Evolutionary conservation across 64 coral and sea anemone genomes (phyloP).

Genomic region (Montipora cactus): DNA sequence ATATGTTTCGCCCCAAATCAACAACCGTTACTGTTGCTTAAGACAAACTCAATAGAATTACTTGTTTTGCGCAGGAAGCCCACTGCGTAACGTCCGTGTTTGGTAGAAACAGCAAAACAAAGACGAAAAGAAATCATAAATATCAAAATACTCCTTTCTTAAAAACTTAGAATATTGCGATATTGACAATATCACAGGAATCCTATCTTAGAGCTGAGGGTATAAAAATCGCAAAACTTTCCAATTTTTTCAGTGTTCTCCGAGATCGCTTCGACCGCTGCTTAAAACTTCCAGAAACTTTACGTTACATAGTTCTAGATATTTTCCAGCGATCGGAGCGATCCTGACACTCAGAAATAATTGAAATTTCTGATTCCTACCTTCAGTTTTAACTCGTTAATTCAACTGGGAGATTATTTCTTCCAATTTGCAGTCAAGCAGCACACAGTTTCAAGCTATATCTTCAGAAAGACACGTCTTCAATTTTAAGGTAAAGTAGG

Average conservation of each 20-base stretch:
- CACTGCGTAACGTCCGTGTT: not conserved
- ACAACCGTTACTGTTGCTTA: not conserved
- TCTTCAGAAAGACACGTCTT: not conserved
- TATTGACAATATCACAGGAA: not conserved
- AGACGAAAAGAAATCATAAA: not conserved
- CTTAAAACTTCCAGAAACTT: not conserved
- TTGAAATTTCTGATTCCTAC: not conserved
- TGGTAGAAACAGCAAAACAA: conserved; percentile 10
- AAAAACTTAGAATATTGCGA: not conserved
- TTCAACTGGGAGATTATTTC: not conserved
- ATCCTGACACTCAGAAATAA: conserved; percentile 5
- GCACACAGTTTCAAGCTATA: not conserved
- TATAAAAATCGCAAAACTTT: not conserved
- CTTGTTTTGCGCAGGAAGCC: not conserved
- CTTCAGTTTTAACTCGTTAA: not conserved
- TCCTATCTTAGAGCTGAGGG: not conserved
- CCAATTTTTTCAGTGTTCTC: not conserved
- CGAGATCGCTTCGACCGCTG: not conserved
- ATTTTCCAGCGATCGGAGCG: not conserved
- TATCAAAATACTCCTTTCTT: not conserved
- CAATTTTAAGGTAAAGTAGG: not conserved
- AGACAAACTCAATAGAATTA: not conserved
- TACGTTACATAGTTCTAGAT: not conserved
- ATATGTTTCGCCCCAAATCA: not conserved
- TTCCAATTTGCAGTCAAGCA: not conserved